Base-by-base conservation (phyloP, 2,797 vertebrate species). In the Brotula barbata region DNA sequence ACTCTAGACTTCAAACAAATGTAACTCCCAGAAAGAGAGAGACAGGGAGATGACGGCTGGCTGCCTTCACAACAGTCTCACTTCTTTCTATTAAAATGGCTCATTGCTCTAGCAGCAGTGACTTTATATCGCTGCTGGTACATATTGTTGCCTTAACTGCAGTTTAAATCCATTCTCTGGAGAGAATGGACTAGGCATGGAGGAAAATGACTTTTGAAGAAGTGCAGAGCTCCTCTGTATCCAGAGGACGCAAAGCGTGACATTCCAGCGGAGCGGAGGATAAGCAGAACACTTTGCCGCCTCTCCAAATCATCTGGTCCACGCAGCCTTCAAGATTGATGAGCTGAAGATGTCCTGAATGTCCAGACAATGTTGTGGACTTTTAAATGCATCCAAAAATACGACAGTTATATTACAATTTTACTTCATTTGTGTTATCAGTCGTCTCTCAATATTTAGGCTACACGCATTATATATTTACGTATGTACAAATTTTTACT, bases 61-160 rank as follows among this genome's bases (percentile, higher is more conserved):
- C 57, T 74, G 52, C 77, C 73, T 75, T 77, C 80, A 70, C 80
- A 79, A 82, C 76, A 79, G 61, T 80, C 78, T 80, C 73, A 54
- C 76, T 77, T 86, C 82, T 78, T 89, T 80, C 84, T 76, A 87
- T 89, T 90, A 85, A 89, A 87, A 87, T 77, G 84, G 85, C 80
- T 89, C 88, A 87, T 90, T 89, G 88, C 83, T 83, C 84, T 78
- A 74, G 73, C 83, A 78, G 84, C 58, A 12, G 77, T 74, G 83
- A 76, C 63, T 73, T 83, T 81, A 80, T 84, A 78, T 74, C 73
- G 74, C 71, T 58, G 59, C 82, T 64, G 48, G 57, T 82, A 83
- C 73, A 81, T 84, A 83, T 81, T 82, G 85, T 85, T 81, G 80
- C 78, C 77, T 76, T 81, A 73, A 71, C 73, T 78, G 75, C 81